phyloP scores from a whole-genome alignment of 2,888 invertebrate species.

The Diadegma fenestrale region DNA sequence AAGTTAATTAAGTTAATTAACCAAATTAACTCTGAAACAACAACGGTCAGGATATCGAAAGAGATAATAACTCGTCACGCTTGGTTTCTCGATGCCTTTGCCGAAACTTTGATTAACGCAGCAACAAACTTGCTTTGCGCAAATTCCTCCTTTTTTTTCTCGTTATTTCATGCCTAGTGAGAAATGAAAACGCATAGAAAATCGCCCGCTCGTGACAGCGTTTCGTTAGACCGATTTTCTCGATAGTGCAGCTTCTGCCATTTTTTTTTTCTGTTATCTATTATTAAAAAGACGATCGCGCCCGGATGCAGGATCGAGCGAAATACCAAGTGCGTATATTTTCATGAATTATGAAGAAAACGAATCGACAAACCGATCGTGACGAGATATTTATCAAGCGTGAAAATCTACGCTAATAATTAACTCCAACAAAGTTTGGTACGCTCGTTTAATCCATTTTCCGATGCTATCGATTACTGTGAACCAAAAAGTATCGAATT shows the following conservation, averaged over 20 bases:
- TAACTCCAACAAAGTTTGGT: slow-evolving; percentile 24
- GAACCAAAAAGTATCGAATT: neutral
- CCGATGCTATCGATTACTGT: slow-evolving; percentile 14
- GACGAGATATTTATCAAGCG: slow-evolving; percentile 50
- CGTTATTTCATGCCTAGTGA: slow-evolving; percentile 22
- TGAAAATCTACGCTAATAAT: neutral
- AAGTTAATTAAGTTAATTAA: slow-evolving; percentile 27
- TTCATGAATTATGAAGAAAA: slow-evolving; percentile 19
- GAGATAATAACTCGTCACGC: slow-evolving; percentile 62
- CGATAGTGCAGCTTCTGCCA: slow-evolving; percentile 56
- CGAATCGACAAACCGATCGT: slow-evolving; percentile 64
- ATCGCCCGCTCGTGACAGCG: slow-evolving; percentile 40
- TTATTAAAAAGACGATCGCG: slow-evolving; percentile 9
- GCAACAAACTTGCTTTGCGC: slow-evolving; percentile 51
- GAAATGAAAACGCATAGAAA: slow-evolving; percentile 10
- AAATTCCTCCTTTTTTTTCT: slow-evolving; percentile 31
- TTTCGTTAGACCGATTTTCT: slow-evolving; percentile 39
- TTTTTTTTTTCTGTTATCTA: slow-evolving; percentile 1
- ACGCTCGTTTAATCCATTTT: slow-evolving; percentile 63
- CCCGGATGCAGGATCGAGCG: slow-evolving; percentile 46
- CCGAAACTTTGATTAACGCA: slow-evolving; percentile 20
- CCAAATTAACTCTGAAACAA: slow-evolving; percentile 10
- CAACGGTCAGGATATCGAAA: slow-evolving; percentile 15
- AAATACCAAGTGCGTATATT: slow-evolving; percentile 49
- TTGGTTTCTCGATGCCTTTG: slow-evolving; percentile 66